phyloP scores from a whole-genome alignment of 2,113 vertebrate species.

The Nanorana parkeri region DNA sequence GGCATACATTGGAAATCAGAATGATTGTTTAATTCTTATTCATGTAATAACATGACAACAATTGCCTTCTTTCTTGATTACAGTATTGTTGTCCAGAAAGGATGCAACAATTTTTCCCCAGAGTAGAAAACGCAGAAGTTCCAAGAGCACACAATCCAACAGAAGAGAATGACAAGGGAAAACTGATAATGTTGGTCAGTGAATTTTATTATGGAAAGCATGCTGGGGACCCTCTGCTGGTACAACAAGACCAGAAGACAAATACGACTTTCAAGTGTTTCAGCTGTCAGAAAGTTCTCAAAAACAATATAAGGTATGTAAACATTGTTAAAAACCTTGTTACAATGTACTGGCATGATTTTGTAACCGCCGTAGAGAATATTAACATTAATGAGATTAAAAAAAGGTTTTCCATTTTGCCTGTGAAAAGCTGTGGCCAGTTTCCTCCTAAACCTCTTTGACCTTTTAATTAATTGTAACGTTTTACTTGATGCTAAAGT shows the following conservation, averaged over 20 bases:
- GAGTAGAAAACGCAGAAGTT: conserved; percentile 64
- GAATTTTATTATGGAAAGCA: conserved; percentile 95
- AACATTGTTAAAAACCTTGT: conserved; percentile 15
- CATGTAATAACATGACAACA: too few relatives aligned
- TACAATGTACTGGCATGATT: not conserved
- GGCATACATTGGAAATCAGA: too few relatives aligned
- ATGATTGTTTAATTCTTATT: too few relatives aligned
- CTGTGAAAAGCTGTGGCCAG: too few relatives aligned
- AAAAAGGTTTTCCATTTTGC: too few relatives aligned
- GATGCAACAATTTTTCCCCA: conserved; percentile 70
- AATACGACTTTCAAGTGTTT: conserved; percentile 92
- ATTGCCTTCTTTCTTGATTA: not conserved
- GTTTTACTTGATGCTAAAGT: too few relatives aligned
- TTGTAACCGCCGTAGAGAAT: not conserved
- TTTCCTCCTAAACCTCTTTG: too few relatives aligned
- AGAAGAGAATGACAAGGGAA: conserved; percentile 81
- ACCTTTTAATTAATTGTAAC: too few relatives aligned
- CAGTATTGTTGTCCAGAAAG: conserved; percentile 84
- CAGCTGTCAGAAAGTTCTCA: conserved; percentile 95
- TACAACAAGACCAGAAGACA: conserved; percentile 78
- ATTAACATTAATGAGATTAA: not conserved
- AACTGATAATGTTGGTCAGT: conserved; percentile 95
- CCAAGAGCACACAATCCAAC: conserved; percentile 60
- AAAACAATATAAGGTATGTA: conserved; percentile 95
- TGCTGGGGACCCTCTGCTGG: conserved; percentile 80